A percentile compares a stretch with the other conserved stretches of the same genome.
These are phyloP conservation scores for Tragelaphus buxtoni DNA, from an alignment of 2,113 vertebrate species.

Conservation along the genomic window DNA sequence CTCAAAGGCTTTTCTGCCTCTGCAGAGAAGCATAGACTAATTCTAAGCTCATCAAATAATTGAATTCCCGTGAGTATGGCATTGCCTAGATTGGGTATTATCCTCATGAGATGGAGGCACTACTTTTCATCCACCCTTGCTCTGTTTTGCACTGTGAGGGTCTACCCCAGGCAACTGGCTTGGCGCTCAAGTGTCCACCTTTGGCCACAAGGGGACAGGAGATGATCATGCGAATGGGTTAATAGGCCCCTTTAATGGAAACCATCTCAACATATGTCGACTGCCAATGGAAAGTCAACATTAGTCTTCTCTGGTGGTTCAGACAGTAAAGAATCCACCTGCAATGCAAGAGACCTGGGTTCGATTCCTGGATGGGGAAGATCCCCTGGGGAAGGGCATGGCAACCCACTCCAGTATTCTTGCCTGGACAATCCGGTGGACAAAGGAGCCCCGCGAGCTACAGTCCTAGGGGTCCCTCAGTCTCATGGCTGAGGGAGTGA, in stretches of 20 bases:
- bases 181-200: neutral
- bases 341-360: neutral
- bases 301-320: neutral
- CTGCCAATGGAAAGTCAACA: neutral
- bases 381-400: neutral
- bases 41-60: neutral
- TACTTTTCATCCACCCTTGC: neutral
- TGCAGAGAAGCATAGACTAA: neutral
- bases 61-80: neutral
- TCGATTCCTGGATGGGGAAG: neutral
- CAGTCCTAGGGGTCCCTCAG: neutral
- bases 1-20: neutral
- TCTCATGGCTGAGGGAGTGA: neutral
- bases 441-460: neutral
- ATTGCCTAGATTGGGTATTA: neutral
- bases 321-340: neutral
- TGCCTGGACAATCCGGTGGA: neutral
- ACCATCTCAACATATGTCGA: neutral
- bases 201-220: conserved; percentile 48
- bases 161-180: neutral
- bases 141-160: neutral
- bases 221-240: neutral
- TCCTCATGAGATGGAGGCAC: neutral
- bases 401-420: neutral
- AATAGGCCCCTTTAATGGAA: neutral